Evolutionary conservation across 2,888 invertebrate genomes (phyloP).

Genomic region (Leptogaster cylindrica): DNA sequence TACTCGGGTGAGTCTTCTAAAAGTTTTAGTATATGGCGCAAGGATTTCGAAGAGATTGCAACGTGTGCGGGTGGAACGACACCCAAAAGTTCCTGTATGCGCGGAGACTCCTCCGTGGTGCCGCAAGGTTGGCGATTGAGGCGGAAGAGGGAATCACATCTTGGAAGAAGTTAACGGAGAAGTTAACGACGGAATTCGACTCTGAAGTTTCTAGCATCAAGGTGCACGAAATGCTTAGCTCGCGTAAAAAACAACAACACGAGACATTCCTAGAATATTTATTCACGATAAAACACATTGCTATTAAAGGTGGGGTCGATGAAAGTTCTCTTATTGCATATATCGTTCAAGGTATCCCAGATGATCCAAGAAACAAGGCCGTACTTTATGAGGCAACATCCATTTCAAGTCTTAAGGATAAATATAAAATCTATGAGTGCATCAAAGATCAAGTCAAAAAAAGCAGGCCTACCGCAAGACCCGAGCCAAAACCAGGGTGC

Average conservation of each 20-base stretch:
- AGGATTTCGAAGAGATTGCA: no score
- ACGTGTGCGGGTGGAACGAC: no score
- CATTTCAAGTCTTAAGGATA: background rate
- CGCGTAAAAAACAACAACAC: slow-evolving; percentile 18
- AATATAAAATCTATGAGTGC: background rate
- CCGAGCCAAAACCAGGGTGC: background rate
- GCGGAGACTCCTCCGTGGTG: no score
- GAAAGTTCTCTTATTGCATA: slow-evolving; percentile 42
- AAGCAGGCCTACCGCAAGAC: background rate
- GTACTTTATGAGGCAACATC: slow-evolving; percentile 16
- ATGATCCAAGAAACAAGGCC: slow-evolving; percentile 40
- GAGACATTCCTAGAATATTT: slow-evolving; percentile 42
- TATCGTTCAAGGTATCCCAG: slow-evolving; percentile 37
- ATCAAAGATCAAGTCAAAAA: background rate
- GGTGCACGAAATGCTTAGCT: slow-evolving; percentile 34
- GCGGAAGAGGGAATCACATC: no score
- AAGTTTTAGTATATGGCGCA: no score
- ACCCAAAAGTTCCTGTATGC: no score
- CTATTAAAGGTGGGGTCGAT: slow-evolving; percentile 37
- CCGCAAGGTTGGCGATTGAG: no score
- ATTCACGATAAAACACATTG: slow-evolving; percentile 42
- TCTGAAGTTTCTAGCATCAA: slow-evolving; percentile 25
- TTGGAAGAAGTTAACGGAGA: slow-evolving; percentile 24
- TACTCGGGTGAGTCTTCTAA: no score
- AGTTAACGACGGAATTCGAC: slow-evolving; percentile 32